phyloP scores from a whole-genome alignment of 2,797 vertebrate genomes.

The Alauda arvensis region DNA sequence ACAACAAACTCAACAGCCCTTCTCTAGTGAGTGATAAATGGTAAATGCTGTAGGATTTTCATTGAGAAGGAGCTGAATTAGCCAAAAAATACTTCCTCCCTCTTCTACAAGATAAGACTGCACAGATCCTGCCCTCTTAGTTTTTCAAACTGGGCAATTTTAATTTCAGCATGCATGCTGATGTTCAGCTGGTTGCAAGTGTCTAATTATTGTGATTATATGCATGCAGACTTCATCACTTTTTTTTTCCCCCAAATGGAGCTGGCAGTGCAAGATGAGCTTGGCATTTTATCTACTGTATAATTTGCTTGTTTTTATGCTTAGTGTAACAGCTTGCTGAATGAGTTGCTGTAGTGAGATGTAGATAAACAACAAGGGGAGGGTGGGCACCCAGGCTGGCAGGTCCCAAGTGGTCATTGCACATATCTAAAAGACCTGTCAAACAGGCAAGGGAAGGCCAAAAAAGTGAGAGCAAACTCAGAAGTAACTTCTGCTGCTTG shows the following conservation, averaged over 20 bases:
- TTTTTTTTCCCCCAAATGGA: slow-evolving; percentile 11
- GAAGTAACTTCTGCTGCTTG: neutral
- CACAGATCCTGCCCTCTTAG: neutral
- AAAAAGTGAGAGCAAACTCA: neutral
- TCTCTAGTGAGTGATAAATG: neutral
- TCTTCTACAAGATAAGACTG: neutral
- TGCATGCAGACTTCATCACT: slow-evolving; percentile 38
- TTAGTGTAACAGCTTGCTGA: slow-evolving; percentile 47
- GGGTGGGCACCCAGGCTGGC: neutral
- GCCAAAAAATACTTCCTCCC: neutral
- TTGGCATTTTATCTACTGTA: slow-evolving; percentile 30
- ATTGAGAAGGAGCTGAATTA: neutral
- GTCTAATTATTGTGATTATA: slow-evolving; percentile 58
- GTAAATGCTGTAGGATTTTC: neutral
- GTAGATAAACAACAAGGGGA: neutral
- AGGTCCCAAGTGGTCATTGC: neutral
- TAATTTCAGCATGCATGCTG: slow-evolving; percentile 27
- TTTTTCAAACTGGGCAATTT: slow-evolving; percentile 39
- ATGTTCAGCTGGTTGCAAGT: slow-evolving; percentile 42
- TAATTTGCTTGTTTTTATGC: slow-evolving; percentile 45
- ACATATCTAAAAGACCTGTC: neutral
- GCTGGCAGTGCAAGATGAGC: slow-evolving; percentile 32
- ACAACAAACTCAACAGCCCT: neutral
- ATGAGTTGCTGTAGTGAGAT: neutral
- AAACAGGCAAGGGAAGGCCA: neutral